These are phyloP conservation scores for Bombus polaris DNA, from an alignment of 1,140 invertebrate genomes.

Conservation along the genomic window DNA sequence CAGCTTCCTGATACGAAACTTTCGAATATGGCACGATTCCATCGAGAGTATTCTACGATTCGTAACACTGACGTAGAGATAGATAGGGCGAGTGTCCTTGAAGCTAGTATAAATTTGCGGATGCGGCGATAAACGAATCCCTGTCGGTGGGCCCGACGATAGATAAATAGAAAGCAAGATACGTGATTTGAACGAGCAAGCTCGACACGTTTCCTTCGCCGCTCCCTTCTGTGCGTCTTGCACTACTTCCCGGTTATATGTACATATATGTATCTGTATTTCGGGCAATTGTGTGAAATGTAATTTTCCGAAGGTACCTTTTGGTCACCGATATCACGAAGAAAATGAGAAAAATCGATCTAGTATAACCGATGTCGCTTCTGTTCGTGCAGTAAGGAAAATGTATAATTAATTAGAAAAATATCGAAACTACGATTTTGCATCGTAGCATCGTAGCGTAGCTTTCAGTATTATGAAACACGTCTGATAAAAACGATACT, in stretches of 20 bases:
- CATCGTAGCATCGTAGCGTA: too few relatives aligned
- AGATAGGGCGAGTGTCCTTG: neutral
- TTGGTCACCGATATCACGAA: neutral
- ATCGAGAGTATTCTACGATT: neutral
- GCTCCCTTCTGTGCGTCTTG: neutral
- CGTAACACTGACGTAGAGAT: neutral
- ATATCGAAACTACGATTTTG: too few relatives aligned
- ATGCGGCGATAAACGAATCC: conserved; percentile 29
- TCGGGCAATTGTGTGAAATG: neutral
- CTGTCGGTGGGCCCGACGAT: conserved; percentile 1
- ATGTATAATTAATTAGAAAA: neutral
- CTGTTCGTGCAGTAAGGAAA: neutral
- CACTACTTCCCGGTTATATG: neutral
- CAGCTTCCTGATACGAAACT: neutral
- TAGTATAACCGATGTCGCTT: neutral
- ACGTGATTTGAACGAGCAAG: conserved; percentile 37
- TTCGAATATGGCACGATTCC: neutral
- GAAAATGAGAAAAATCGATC: neutral
- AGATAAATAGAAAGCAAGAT: conserved; percentile 45
- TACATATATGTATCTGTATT: conserved; percentile 1
- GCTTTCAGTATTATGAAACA: too few relatives aligned
- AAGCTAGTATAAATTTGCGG: conserved; percentile 28
- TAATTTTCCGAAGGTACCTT: neutral
- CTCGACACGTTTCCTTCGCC: neutral
- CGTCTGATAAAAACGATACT: too few relatives aligned